Evolutionary conservation across 2,113 vertebrate species (phyloP).

Genomic region (Notothenia rossii): DNA sequence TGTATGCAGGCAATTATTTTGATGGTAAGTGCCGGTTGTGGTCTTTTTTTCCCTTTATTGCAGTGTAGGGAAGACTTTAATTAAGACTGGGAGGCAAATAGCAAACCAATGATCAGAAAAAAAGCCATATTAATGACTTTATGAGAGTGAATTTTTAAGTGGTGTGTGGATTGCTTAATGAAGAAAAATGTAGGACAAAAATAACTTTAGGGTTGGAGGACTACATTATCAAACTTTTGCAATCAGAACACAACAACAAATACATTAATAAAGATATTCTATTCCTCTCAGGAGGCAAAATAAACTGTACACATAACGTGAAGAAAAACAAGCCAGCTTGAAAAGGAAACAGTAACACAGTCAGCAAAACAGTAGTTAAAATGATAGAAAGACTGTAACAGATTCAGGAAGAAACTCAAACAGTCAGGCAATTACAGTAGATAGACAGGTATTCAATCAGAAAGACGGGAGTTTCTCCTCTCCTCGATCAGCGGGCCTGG

Average conservation of each 20-base stretch:
- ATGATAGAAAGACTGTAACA: constrained; percentile 23
- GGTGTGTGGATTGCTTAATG: constrained; percentile 62
- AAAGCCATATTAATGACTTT: constrained; percentile 66
- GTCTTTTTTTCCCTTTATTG: constrained; percentile 57
- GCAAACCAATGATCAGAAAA: constrained; percentile 69
- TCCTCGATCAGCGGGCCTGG: constrained; percentile 8
- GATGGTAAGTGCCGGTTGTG: constrained; percentile 67
- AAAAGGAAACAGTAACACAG: constrained; percentile 4
- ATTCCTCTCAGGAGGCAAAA: not conserved
- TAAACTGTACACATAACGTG: not conserved
- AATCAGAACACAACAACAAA: constrained; percentile 20
- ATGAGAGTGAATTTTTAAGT: constrained; percentile 64
- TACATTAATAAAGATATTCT: not conserved
- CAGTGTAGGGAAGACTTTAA: constrained; percentile 73
- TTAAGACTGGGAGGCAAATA: constrained; percentile 77
- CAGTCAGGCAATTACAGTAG: constrained; percentile 36
- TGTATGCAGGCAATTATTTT: constrained; percentile 76
- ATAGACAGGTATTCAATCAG: constrained; percentile 50
- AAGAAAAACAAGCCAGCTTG: not conserved
- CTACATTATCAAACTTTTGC: constrained; percentile 14
- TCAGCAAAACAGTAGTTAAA: constrained; percentile 15
- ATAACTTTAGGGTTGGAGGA: constrained; percentile 45
- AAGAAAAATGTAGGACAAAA: constrained; percentile 56
- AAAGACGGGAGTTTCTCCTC: constrained; percentile 24
- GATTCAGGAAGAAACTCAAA: constrained; percentile 26